Base-by-base conservation (phyloP, 2,113 vertebrate genomes). In the Eolophus roseicapilla region DNA sequence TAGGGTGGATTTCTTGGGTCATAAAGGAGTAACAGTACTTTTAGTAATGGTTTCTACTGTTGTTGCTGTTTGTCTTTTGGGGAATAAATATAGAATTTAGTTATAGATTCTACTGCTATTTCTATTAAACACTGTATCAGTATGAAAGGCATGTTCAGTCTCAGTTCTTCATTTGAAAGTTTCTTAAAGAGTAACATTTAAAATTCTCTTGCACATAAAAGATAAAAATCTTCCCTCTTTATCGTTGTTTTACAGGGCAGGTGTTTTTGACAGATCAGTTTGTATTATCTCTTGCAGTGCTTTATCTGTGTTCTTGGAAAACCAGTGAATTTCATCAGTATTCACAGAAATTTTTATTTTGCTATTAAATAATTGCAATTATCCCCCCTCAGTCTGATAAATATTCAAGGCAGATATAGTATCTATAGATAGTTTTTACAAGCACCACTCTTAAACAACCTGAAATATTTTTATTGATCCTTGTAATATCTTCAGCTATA, bases 161-260 rank as follows among this genome's bases (percentile, higher is more conserved):
- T 70, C 23, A 46, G 43, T 70, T 92, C 73, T 60, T 81, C 5
- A 70, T 70, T 65, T 74, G 33, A 33, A 50, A 55, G 43, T 60
- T 93, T 49, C 23, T 50, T 80, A 8, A 74, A 82, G 31, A 59
- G 18, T 81, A 88, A 64, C 11, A 49, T 44, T 88, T 29, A 43
- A 73, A 74, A 57, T 75, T 78, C 24, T 55, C 53, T 43, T 75
- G 76, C 50, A 75, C 37, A 50, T 69, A 78, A 92, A 87, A 91
- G 46, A 81, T 13, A 86, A 53, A 69, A 77, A 94, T 79, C 9
- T 13, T 73, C 19, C 10, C 31, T 68, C 11, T 80, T 81, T 73
- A 28, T 57, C 5, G 39, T 28, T 0, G 0, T 43, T 37, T 83
- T 47, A 47, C 7, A 75, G 13, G 43, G 39, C 31, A 74, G 50